Base-by-base conservation (phyloP, 2,113 vertebrate genomes). In the Datnioides undecimradiatus region DNA sequence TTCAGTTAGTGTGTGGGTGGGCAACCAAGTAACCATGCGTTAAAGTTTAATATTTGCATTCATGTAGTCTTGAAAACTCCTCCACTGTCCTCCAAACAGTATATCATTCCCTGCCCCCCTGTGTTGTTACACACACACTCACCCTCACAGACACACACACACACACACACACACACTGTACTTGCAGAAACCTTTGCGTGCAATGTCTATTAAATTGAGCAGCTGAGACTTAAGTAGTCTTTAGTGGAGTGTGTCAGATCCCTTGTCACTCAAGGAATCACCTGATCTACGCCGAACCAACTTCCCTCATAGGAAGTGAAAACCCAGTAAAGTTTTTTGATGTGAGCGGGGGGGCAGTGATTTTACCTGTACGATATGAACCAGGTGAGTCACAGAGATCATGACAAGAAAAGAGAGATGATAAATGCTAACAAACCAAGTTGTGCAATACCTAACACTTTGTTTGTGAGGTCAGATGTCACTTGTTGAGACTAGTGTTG, bases 1-100 rank as follows among this genome's bases (percentile, higher is more conserved):
- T 76, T 89, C 52, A 86, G 79, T 85, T 73, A 49, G 62, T 82
- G 83, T 84, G 84, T 87, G 69, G 82, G 82, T 79, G 82, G 85
- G 74, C 78, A 88, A 74, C 76, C 29, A 85, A 76, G 80, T 85
- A 87, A 65, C 63, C 90, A 92, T 76, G 90, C 82, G 67, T 89
- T 91, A 86, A 78, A 87, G 77, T 80, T 83, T 76, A 46, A 65
- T 63, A 89, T 90, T 91, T 90, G 87, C 82, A 88, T 88, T 76
- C 76, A 87, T 81, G 86, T 84, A 82, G 45, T 71, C 49, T 83
- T 13, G 6, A 77, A 45, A 79, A 77, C 55, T 86, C 80, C 68
- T 84, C 17, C 38, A 49, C 23, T 48, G 46, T 46, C 60, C 46
- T 57, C 13, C 48, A 62, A 31, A 57, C 57, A 55, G 31, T 57